A percentile compares a stretch with the other conserved stretches of the same genome.
These are phyloP conservation scores for Thalassoma bifasciatum DNA, from an alignment of 2,113 vertebrate species.

Conservation along the genomic window DNA sequence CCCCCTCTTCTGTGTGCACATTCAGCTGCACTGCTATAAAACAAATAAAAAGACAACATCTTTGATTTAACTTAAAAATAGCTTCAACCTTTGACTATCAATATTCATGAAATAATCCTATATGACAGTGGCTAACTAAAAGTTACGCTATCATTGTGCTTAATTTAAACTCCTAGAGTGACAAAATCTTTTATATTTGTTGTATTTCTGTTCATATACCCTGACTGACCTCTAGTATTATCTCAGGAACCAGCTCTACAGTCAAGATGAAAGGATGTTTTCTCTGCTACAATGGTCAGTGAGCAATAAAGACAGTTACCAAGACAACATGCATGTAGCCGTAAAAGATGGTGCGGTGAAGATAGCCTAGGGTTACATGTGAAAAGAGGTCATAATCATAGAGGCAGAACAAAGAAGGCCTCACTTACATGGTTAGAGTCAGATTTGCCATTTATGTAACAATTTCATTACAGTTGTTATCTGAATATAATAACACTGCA, in stretches of 20 bases:
- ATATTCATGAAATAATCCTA: background rate
- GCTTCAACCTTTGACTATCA: background rate
- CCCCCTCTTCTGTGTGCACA: too few relatives aligned
- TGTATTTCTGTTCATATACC: background rate
- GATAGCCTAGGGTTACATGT: background rate
- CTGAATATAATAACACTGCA: background rate
- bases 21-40: too few relatives aligned
- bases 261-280: background rate
- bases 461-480: background rate
- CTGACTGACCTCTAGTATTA: background rate
- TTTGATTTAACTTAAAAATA: background rate
- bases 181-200: background rate
- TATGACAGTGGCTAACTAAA: background rate
- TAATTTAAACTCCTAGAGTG: background rate
- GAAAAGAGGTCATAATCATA: background rate
- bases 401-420: background rate
- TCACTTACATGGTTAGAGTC: background rate
- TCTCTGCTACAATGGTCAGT: conserved; percentile 7
- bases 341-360: background rate
- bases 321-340: background rate
- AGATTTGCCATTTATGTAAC: background rate
- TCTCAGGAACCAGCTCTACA: background rate
- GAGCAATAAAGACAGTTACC: conserved; percentile 16
- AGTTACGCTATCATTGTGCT: background rate
- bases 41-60: too few relatives aligned